phyloP scores from a whole-genome alignment of 2,888 invertebrate genomes.

The Epiperipatus broadwayi region DNA sequence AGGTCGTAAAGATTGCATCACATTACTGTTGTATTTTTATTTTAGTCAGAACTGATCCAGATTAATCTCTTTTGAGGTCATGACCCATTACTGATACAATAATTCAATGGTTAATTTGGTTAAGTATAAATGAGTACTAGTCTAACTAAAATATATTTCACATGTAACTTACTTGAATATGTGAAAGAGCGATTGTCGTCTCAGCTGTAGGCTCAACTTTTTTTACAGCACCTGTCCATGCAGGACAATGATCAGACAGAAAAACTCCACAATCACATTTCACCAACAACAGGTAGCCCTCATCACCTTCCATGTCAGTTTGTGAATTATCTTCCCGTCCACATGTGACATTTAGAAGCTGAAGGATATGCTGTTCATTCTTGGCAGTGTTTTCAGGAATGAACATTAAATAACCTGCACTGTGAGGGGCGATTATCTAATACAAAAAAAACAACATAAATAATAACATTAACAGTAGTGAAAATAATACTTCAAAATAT shows the following conservation, averaged over 20 bases:
- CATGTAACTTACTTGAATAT: constrained; percentile 26
- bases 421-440: constrained; percentile 26
- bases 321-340: constrained; percentile 25
- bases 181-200: constrained; percentile 30
- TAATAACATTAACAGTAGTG: too few species aligned
- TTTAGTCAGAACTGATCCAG: too few species aligned
- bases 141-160: neutral
- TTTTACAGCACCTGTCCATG: constrained; percentile 27
- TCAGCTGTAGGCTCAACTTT: constrained; percentile 32
- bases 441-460: constrained; percentile 8
- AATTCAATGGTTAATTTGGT: neutral
- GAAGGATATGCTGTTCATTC: constrained; percentile 26
- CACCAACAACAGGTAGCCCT: constrained; percentile 28
- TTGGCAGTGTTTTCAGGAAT: constrained; percentile 28
- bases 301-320: constrained; percentile 13
- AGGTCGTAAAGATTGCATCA: too few species aligned
- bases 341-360: constrained; percentile 31
- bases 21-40: too few species aligned
- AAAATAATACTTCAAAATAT: too few species aligned
- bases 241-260: constrained; percentile 18
- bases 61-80: too few species aligned
- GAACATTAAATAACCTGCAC: constrained; percentile 29
- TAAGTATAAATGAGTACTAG: constrained; percentile 6
- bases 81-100: too few species aligned
- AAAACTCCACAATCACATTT: constrained; percentile 16